These are phyloP conservation scores for Hycleus phaleratus DNA, from an alignment of 1,140 invertebrate genomes.

Conservation along the genomic window DNA sequence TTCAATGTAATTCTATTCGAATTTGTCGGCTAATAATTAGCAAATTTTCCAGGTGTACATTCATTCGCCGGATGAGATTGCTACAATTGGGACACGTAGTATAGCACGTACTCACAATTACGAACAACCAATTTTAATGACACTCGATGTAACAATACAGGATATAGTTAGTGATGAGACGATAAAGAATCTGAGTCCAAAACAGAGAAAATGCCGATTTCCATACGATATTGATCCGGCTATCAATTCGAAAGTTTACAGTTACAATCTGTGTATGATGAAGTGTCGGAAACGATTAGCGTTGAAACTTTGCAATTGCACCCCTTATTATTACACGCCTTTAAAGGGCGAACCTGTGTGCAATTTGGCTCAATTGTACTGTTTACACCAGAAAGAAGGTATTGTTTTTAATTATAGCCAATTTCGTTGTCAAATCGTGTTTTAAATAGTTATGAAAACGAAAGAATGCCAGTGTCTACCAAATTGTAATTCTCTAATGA, in stretches of 20 bases:
- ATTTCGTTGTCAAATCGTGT: background rate
- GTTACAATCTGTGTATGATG: constrained; percentile 53
- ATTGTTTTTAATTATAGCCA: background rate
- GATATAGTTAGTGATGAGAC: background rate
- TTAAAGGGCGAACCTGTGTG: constrained; percentile 48
- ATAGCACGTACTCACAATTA: background rate
- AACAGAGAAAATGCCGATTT: constrained; percentile 24
- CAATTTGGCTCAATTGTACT: constrained; percentile 48
- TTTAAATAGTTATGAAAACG: constrained; percentile 29
- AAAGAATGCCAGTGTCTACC: constrained; percentile 43
- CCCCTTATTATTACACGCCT: constrained; percentile 52
- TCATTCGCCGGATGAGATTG: background rate
- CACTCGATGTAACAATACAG: background rate
- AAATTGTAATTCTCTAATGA: constrained; percentile 51
- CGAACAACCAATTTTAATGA: background rate
- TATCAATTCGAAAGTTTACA: constrained; percentile 51
- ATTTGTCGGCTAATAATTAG: no score
- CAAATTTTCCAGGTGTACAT: background rate
- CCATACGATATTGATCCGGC: constrained; percentile 36
- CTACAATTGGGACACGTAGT: background rate
- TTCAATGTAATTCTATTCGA: no score
- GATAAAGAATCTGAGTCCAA: background rate
- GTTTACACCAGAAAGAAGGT: constrained; percentile 51
- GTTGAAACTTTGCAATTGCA: constrained; percentile 49
- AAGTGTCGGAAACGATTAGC: constrained; percentile 53